Base-by-base conservation (phyloP, 2,797 vertebrate species). In the Anguilla megastoma region DNA sequence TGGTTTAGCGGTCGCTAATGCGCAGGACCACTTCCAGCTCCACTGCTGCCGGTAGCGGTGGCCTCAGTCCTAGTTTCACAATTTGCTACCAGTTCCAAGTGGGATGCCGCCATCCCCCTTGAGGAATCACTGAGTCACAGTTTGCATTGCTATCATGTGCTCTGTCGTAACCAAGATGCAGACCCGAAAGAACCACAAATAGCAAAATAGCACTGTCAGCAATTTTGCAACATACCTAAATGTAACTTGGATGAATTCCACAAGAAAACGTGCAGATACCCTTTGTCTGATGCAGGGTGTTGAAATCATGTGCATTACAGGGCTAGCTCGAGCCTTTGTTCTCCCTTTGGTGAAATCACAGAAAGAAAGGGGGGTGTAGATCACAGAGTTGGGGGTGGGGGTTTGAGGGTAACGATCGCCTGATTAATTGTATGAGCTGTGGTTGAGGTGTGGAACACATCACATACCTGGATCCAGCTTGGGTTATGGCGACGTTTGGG, bases 121-220 rank as follows among this genome's bases (percentile, higher is more conserved):
- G 45, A 33, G 14, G 27, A 50, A 74, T 30, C 1, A 74, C 85
- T 74, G 45, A 48, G n/a, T n/a, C 9, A 4, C 21, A 56, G 58
- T 71, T 41, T 50, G 7, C 27, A 54, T 80, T 86, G 63, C 52
- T 48, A 16, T 36, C 24, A 41, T n/a, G 14, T 85, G 50, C 66
- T 36, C 12, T 9, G 30, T 60, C 58, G 16, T 69, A 63, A 69
- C 50, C 76, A 21, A 80, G 85, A 86, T 12, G 2, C 18, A 6
- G 36, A 54, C 66, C 69, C 50, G 36, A 27, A 45, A 69, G 24
- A 41, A 88, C 66, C 69, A 41, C 54, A 66, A 88, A 85, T 85
- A 50, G 45, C 52, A 14, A n/a, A 85, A 58, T 30, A 21, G 58
- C n/a, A 50, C 24, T 21, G 27, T 24, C 66, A 30, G n/a, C 14